Evolutionary conservation across 2,797 vertebrate genomes (phyloP).

Genomic region (Melanotaenia pygmaea): DNA sequence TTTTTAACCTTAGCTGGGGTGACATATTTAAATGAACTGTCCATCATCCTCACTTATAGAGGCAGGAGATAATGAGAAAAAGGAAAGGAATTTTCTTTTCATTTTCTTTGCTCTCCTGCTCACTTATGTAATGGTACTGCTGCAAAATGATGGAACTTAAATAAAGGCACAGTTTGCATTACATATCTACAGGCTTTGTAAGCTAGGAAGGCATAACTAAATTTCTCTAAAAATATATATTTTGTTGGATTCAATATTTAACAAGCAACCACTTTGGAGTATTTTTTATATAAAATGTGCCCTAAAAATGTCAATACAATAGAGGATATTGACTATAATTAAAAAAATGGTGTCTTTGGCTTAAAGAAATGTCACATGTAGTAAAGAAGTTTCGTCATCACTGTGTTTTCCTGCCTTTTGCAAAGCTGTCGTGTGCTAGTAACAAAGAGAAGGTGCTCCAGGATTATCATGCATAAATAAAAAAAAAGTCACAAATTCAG

Average conservation of each 20-base stretch:
- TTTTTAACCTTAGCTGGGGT: conserved; percentile 2
- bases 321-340: no score
- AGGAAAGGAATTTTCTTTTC: neutral
- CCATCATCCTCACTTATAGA: conserved; percentile 6
- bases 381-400: neutral
- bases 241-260: neutral
- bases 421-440: neutral
- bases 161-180: neutral
- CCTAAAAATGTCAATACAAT: no score
- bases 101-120: neutral
- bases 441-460: neutral
- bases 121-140: neutral
- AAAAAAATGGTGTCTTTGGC: no score
- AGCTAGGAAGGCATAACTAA: neutral
- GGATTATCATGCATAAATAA: neutral
- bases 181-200: conserved; percentile 1
- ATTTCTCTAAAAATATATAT: no score
- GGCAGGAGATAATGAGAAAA: neutral
- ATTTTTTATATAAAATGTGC: no score
- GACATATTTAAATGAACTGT: conserved; percentile 13
- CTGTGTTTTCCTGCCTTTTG: neutral
- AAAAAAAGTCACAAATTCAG: neutral
- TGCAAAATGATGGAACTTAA: conserved; percentile 11
- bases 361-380: no score
- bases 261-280: no score